Percentiles rank a stretch among this genome's conserved stretches.
phyloP scores from a whole-genome alignment of 2,113 vertebrate species.

The Paramormyrops kingsleyae region DNA sequence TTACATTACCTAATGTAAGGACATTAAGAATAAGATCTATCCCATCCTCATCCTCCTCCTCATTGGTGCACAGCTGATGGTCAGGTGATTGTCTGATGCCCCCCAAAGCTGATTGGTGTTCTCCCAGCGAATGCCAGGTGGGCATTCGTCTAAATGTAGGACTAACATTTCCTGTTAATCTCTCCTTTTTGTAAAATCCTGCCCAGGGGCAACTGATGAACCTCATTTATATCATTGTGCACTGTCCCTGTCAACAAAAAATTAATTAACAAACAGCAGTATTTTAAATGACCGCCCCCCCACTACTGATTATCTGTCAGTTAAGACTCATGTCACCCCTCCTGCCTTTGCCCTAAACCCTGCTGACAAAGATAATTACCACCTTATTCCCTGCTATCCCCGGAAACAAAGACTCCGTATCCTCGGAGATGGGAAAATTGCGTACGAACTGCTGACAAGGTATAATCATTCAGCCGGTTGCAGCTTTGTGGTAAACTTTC shows the following conservation, averaged over 20 bases:
- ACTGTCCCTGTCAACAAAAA: background rate
- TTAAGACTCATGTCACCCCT: slow-evolving; percentile 20
- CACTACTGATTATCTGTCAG: slow-evolving; percentile 30
- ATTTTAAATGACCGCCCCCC: slow-evolving; percentile 27
- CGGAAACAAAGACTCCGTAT: slow-evolving; percentile 60
- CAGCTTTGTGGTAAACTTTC: slow-evolving; percentile 31
- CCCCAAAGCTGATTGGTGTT: background rate
- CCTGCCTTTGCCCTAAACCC: slow-evolving; percentile 14
- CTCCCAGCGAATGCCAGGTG: background rate
- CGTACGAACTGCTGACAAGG: slow-evolving; percentile 56
- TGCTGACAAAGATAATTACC: slow-evolving; percentile 42
- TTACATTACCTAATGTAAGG: background rate
- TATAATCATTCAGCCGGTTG: slow-evolving; percentile 56
- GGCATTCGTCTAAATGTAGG: background rate
- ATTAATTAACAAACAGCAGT: slow-evolving; percentile 4
- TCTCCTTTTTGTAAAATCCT: background rate
- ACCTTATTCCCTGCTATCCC: slow-evolving; percentile 45
- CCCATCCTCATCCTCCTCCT: background rate
- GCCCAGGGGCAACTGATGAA: background rate
- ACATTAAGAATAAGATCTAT: background rate
- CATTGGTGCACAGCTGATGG: background rate
- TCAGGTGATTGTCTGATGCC: background rate
- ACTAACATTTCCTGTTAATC: background rate
- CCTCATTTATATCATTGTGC: background rate
- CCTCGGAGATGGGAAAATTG: slow-evolving; percentile 57